These are phyloP conservation scores for Prionailurus bengalensis DNA, from an alignment of 2,113 vertebrate species.

Conservation along the genomic window DNA sequence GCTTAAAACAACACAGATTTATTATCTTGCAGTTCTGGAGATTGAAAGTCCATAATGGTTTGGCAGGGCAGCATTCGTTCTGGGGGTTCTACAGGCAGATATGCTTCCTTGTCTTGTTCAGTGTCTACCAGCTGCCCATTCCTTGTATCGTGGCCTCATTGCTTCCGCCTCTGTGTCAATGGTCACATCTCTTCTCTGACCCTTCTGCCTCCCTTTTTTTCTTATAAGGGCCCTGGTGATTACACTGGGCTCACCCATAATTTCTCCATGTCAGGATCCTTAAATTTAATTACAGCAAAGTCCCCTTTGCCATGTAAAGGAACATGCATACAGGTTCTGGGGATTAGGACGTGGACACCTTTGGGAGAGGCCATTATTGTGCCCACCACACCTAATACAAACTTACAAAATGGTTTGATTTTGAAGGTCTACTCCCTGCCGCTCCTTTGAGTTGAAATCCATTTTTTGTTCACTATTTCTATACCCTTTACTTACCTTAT, in stretches of 20 bases:
- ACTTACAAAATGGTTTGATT: not conserved
- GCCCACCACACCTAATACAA: not conserved
- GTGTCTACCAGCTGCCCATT: not conserved
- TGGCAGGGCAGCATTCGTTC: not conserved
- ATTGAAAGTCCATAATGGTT: not conserved
- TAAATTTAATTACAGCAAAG: slow-evolving; percentile 1
- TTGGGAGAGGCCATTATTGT: not conserved
- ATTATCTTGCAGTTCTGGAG: not conserved
- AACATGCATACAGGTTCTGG: not conserved
- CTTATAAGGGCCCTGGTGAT: not conserved
- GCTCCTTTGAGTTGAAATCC: not conserved
- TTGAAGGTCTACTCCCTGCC: not conserved
- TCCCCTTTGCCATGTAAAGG: not conserved
- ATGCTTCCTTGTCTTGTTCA: not conserved
- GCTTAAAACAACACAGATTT: not conserved
- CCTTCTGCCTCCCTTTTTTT: not conserved
- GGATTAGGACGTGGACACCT: not conserved
- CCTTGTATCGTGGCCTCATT: not conserved
- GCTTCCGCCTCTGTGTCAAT: not conserved
- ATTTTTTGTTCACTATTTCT: not conserved
- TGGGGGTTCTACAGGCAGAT: not conserved
- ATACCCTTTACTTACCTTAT: not conserved
- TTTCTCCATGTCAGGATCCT: not conserved
- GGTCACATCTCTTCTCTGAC: not conserved
- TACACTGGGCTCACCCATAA: not conserved